Conservation (phyloP, 2,888 invertebrate genomes). For the Zele albiditarsus region DNA sequence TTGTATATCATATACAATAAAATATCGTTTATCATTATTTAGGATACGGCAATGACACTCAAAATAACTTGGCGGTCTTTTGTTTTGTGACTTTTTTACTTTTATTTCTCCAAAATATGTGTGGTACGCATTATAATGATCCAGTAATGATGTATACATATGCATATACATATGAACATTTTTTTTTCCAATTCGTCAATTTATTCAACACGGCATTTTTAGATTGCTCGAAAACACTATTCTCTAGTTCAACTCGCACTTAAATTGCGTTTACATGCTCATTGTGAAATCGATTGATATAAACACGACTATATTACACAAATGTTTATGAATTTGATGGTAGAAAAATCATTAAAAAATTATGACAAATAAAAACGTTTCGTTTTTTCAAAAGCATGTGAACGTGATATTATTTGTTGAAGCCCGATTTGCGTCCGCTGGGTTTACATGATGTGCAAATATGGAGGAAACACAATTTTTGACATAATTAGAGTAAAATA, state of each 20-base stretch:
- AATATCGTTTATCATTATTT: slow-evolving; percentile 1
- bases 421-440: slow-evolving; percentile 32
- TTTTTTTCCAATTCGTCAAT: background rate
- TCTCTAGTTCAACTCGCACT: slow-evolving; percentile 35
- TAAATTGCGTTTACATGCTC: slow-evolving; percentile 36
- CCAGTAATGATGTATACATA: background rate
- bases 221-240: slow-evolving; percentile 38
- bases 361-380: background rate
- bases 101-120: background rate
- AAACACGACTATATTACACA: background rate
- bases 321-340: background rate
- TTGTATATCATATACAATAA: background rate
- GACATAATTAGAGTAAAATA: background rate
- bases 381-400: slow-evolving; percentile 37
- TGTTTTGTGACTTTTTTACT: background rate
- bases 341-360: background rate
- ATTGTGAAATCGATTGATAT: slow-evolving; percentile 7
- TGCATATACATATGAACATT: background rate
- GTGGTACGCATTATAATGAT: background rate
- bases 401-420: slow-evolving; percentile 28
- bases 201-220: background rate
- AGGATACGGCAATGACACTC: slow-evolving; percentile 9
- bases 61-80: too few species aligned
- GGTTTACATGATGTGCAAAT: slow-evolving; percentile 16
- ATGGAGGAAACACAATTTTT: slow-evolving; percentile 27